A percentile compares a stretch with the other conserved stretches of the same genome.
Conservation (phyloP, 2,113 vertebrate genomes). For the Ursus arctos region DNA sequence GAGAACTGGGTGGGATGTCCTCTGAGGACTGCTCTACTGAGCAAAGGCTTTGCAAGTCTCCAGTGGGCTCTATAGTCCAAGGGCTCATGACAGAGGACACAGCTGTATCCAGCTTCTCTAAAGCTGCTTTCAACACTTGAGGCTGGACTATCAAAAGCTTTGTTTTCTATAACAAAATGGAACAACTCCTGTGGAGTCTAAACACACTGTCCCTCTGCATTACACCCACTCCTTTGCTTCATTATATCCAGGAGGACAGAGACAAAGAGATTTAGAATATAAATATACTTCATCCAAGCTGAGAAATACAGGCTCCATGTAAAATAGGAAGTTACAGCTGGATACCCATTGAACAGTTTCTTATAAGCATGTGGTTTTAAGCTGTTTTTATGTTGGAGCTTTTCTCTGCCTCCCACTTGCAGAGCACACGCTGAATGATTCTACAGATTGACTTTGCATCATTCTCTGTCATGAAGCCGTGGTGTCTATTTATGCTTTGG, state of each 20-base stretch:
- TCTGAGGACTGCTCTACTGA: background rate
- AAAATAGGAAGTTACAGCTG: background rate
- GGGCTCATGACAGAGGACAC: background rate
- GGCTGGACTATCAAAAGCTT: background rate
- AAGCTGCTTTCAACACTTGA: background rate
- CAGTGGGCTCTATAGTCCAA: background rate
- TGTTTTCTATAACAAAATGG: background rate
- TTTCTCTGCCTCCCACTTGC: background rate
- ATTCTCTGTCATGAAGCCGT: background rate
- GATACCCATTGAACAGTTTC: background rate
- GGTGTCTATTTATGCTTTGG: background rate
- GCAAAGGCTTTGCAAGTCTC: background rate
- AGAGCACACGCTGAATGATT: background rate
- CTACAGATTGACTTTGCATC: background rate
- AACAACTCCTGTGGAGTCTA: background rate
- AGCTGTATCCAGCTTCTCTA: background rate
- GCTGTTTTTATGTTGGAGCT: background rate
- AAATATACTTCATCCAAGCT: background rate
- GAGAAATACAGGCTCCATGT: background rate
- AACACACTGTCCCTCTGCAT: background rate
- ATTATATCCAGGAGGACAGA: background rate
- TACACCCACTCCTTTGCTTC: background rate
- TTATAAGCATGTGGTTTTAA: background rate
- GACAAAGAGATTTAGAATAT: background rate
- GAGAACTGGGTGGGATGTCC: background rate